These are phyloP conservation scores for Icerya purchasi DNA, from an alignment of 2,888 invertebrate genomes.

Conservation along the genomic window DNA sequence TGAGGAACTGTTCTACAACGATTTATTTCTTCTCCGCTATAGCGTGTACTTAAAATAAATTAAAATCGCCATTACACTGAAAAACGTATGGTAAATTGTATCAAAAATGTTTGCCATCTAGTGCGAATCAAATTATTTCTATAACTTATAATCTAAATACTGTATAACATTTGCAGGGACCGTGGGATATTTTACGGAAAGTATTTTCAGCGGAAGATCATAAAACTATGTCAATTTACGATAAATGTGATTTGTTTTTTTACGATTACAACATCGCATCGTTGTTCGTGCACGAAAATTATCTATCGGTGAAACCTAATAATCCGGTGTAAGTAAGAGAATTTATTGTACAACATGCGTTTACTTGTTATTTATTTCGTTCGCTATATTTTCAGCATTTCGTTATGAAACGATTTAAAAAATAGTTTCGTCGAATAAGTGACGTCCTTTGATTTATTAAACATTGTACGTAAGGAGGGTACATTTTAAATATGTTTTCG, in stretches of 20 bases:
- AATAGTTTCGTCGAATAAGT: neutral
- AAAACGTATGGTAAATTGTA: too few species aligned
- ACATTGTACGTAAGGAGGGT: too few species aligned
- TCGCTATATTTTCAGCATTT: neutral
- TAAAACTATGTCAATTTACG: slow-evolving; percentile 50
- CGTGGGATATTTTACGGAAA: slow-evolving; percentile 79
- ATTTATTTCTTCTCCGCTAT: too few species aligned
- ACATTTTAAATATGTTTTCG: too few species aligned
- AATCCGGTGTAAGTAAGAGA: slow-evolving; percentile 36
- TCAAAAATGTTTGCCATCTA: too few species aligned
- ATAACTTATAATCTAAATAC: too few species aligned
- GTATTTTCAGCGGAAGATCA: slow-evolving; percentile 67
- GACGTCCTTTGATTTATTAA: neutral
- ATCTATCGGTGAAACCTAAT: slow-evolving; percentile 55
- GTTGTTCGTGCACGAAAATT: slow-evolving; percentile 95
- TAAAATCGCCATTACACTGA: too few species aligned
- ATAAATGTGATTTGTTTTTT: slow-evolving; percentile 82
- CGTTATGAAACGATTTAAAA: neutral
- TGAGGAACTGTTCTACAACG: too few species aligned
- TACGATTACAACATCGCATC: slow-evolving; percentile 91
- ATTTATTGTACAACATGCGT: too few species aligned
- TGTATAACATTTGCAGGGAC: too few species aligned
- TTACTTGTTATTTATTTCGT: neutral
- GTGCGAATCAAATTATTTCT: too few species aligned
- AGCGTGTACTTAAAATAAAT: too few species aligned